Evolutionary conservation across 1,140 invertebrate genomes (phyloP).

Genomic region (Metaphire vulgaris): DNA sequence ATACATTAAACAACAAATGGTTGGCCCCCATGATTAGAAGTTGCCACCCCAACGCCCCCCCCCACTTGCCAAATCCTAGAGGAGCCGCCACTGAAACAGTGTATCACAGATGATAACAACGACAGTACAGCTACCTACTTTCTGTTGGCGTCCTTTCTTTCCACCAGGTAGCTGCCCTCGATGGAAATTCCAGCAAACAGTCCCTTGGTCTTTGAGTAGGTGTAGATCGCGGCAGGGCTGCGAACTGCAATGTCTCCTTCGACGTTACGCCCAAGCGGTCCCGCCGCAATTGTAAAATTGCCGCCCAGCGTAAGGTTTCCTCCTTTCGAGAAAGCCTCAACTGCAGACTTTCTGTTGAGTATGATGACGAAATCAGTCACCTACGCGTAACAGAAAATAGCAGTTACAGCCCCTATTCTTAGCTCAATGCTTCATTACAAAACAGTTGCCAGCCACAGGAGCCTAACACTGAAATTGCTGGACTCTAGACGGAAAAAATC

Average conservation of each 20-base stretch:
- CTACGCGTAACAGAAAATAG: constrained; percentile 29
- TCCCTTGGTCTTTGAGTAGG: constrained; percentile 49
- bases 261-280: constrained; percentile 43
- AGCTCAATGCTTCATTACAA: too few relatives aligned
- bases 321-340: constrained; percentile 48
- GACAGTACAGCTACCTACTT: too few relatives aligned
- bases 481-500: too few relatives aligned
- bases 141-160: constrained; percentile 48
- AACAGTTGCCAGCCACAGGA: too few relatives aligned
- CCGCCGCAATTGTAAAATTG: constrained; percentile 47
- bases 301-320: constrained; percentile 48
- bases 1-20: too few relatives aligned
- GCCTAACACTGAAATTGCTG: too few relatives aligned
- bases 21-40: too few relatives aligned
- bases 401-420: background rate
- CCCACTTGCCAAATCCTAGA: too few relatives aligned
- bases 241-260: constrained; percentile 44
- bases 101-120: too few relatives aligned
- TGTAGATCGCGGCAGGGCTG: constrained; percentile 45
- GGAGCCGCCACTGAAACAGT: too few relatives aligned
- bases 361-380: constrained; percentile 50
- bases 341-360: constrained; percentile 40
- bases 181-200: constrained; percentile 48
- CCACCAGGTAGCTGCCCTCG: constrained; percentile 45
- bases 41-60: too few relatives aligned